Percentiles rank a stretch among this genome's conserved stretches.
These are phyloP conservation scores for Chlorocebus sabaeus DNA, from an alignment of 2,113 vertebrate species.

Conservation along the genomic window DNA sequence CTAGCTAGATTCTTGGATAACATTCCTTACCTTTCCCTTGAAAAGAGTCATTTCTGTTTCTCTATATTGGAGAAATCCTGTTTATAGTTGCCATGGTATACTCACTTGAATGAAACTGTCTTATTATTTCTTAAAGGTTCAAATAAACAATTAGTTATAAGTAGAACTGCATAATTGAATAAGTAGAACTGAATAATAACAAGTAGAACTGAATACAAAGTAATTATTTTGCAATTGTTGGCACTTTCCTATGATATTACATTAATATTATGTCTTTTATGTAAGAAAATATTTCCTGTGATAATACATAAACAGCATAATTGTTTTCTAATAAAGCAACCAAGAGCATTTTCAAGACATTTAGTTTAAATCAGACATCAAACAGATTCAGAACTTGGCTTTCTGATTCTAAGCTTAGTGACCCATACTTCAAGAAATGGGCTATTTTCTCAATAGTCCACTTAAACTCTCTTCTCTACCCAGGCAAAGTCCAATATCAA, in stretches of 20 bases:
- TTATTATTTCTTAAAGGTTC: not conserved
- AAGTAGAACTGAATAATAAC: not conserved
- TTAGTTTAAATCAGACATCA: not conserved
- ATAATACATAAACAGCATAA: not conserved
- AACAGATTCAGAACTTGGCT: not conserved
- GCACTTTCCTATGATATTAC: not conserved
- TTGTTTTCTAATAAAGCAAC: not conserved
- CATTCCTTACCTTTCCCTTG: not conserved
- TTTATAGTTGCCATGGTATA: not conserved
- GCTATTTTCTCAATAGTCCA: not conserved
- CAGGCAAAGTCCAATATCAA: not conserved
- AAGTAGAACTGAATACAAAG: not conserved
- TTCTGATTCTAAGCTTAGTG: not conserved
- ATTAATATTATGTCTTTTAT: not conserved
- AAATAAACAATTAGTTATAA: not conserved
- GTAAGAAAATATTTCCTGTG: not conserved
- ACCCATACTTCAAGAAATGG: not conserved
- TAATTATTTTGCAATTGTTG: not conserved
- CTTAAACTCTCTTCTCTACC: not conserved
- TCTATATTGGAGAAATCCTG: not conserved
- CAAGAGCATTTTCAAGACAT: not conserved
- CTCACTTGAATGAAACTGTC: not conserved
- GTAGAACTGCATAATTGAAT: not conserved
- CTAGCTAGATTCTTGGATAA: not conserved
- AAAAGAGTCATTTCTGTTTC: not conserved